Base-by-base conservation (phyloP, 92 coral and sea anemone genomes). In the Anthopleura xanthogrammica region DNA sequence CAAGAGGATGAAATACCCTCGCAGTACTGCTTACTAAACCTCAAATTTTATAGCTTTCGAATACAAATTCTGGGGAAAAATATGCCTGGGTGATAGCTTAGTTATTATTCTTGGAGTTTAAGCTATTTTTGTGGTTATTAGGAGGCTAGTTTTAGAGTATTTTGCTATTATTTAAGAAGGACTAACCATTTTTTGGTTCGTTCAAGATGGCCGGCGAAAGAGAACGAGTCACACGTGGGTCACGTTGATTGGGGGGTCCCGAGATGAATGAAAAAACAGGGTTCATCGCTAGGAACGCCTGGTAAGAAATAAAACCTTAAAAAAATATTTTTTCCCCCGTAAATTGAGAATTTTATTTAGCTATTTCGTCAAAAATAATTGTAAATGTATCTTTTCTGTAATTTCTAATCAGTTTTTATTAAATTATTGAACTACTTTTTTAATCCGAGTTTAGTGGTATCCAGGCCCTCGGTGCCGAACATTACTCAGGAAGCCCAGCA, bases 121-220 rank as follows among this genome's bases (percentile, higher is more conserved):
- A 52, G 1, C 6, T 20, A 17, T 23, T 50, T 82, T 41, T 2
- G 64, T 16, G 14, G 23, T 17, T n/a, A 13, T 68, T 12, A 0
- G 39, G 23, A 1, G 16, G 7, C 24, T n/a, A 77, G 41, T 66
- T 68, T 78, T 57, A 29, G 77, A 78, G 83, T 29, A 65, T 65
- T 85, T 71, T 52, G 42, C 56, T 54, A 16, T 62, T 43, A 77
- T 64, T 52, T 40, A 41, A 72, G n/a, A 64, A 52, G 29, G 57
- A 91, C 94, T 42, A 82, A 91, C 94, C 94, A 91, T 91, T 82
- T 78, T 82, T 16, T 57, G 77, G 89, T 41, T 85, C 84, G 87
- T 83, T 88, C 94, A 91, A 91, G 92, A 91, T 91, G 94, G 94
- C 94, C 94, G 94, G 92, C 90, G 86, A 88, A 88, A 86, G 89